These are phyloP conservation scores for Porites lutea DNA, from an alignment of 64 coral and sea anemone genomes.

Conservation along the genomic window DNA sequence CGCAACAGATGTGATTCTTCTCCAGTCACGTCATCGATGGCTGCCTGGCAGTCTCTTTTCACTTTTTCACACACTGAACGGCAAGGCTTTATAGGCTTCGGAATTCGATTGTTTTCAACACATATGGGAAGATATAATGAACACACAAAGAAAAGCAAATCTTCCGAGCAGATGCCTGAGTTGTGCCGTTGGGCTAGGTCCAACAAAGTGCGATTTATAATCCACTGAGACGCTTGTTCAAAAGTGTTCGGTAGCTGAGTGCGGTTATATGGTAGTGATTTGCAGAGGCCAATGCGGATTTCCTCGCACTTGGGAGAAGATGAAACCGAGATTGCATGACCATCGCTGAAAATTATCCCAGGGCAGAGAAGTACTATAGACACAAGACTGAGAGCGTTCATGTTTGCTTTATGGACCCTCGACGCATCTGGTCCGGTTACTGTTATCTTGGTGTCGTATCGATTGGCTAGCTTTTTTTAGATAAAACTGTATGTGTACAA, in stretches of 20 bases:
- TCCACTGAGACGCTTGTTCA: constrained; percentile 18
- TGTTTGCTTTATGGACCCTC: background rate
- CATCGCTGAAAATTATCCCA: background rate
- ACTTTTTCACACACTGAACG: constrained; percentile 65
- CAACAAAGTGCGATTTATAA: background rate
- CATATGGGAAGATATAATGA: constrained; percentile 63
- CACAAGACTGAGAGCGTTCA: background rate
- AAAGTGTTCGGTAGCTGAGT: constrained; percentile 48
- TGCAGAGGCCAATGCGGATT: constrained; percentile 28
- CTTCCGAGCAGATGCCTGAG: constrained; percentile 17
- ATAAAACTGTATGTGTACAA: background rate
- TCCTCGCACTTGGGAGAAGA: constrained; percentile 4
- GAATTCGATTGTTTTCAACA: background rate
- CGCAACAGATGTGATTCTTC: background rate
- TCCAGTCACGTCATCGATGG: background rate
- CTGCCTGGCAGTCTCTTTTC: constrained; percentile 21
- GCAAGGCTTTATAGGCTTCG: constrained; percentile 24
- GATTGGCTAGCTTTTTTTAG: background rate
- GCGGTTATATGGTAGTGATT: constrained; percentile 58
- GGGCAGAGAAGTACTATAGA: background rate
- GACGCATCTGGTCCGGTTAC: no score
- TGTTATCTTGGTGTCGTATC: background rate
- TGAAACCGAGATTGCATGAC: background rate
- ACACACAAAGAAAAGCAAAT: constrained; percentile 62
- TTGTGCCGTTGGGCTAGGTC: background rate